Conservation (phyloP, 2,797 vertebrate genomes). For the Pseudochromis fuscus region DNA sequence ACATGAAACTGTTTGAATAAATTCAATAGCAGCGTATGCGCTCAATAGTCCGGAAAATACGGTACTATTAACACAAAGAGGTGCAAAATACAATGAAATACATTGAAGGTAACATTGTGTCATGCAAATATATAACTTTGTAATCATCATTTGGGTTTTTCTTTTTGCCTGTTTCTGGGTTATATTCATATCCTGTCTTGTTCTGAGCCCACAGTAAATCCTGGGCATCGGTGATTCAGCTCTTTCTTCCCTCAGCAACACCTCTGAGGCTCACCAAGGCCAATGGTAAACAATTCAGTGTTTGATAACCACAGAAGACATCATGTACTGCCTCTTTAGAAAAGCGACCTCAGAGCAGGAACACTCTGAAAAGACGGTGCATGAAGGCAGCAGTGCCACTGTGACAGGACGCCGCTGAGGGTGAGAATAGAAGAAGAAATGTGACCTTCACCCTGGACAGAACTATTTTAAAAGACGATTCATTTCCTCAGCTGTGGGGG, state of each 20-base stretch:
- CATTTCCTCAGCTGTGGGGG: slow-evolving; percentile 40
- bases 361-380: slow-evolving; percentile 2
- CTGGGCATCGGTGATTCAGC: background rate
- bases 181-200: no score
- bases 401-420: slow-evolving; percentile 44
- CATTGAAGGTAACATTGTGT: no score
- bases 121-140: no score
- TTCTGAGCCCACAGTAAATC: background rate
- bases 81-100: no score
- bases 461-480: slow-evolving; percentile 80
- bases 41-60: no score
- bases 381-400: slow-evolving; percentile 17
- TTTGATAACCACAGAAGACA: slow-evolving; percentile 10
- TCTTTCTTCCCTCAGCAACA: slow-evolving; percentile 12
- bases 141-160: no score
- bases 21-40: no score
- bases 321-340: slow-evolving; percentile 19
- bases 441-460: slow-evolving; percentile 73
- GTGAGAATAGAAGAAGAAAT: slow-evolving; percentile 83
- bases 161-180: no score
- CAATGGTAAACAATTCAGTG: slow-evolving; percentile 16
- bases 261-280: slow-evolving; percentile 14
- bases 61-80: no score
- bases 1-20: no score
- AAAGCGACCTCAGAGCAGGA: slow-evolving; percentile 54